Evolutionary conservation across 2,113 vertebrate species (phyloP).

Genomic region (Parus major): DNA sequence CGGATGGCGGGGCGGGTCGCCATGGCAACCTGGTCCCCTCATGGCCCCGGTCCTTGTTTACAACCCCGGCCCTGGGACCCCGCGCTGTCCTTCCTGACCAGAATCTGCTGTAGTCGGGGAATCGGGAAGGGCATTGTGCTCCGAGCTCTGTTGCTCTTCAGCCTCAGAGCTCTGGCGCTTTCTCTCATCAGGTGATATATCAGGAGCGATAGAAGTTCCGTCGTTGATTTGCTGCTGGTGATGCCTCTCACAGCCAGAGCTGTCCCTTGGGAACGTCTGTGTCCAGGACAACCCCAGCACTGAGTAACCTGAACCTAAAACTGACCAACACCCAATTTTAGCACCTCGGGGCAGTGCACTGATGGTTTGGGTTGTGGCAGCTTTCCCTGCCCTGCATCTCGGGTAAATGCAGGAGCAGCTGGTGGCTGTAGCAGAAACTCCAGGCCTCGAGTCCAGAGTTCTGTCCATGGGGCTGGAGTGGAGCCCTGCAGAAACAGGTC

Average conservation of each 20-base stretch:
- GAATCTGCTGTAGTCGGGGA: rapidly evolving
- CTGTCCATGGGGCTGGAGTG: rapidly evolving
- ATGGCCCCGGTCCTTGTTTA: neutral
- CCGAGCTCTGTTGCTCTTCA: neutral
- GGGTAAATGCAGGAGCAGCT: neutral
- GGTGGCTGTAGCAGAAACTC: neutral
- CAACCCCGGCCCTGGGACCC: rapidly evolving
- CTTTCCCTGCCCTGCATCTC: neutral
- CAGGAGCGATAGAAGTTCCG: neutral
- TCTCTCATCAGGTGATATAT: neutral
- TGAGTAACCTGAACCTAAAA: neutral
- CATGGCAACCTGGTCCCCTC: neutral
- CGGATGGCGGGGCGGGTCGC: neutral
- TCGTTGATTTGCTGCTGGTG: neutral
- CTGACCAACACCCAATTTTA: neutral
- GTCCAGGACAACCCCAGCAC: neutral
- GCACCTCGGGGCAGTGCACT: rapidly evolving
- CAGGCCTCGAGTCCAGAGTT: neutral
- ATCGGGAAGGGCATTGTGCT: rapidly evolving
- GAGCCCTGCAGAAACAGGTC: neutral
- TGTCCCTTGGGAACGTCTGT: neutral
- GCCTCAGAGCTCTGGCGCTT: neutral
- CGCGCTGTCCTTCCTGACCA: too few species aligned
- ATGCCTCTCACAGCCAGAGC: neutral
- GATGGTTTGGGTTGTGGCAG: neutral